Percentiles rank a stretch among this genome's conserved stretches.
Evolutionary conservation across 2,888 invertebrate genomes (phyloP).

Genomic region (Arrhopalites spinosus): DNA sequence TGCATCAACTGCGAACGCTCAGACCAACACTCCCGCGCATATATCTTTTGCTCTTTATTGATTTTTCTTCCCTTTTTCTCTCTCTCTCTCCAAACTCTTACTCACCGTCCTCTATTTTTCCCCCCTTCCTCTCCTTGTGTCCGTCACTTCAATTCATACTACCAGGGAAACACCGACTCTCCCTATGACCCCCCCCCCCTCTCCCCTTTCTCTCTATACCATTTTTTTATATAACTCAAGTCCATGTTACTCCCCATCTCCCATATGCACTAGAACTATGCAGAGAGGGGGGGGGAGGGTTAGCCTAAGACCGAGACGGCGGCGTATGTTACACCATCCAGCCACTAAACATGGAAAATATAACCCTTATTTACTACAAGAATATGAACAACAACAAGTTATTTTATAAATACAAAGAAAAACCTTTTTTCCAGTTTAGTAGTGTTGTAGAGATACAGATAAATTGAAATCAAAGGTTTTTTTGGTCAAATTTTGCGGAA

Average conservation of each 20-base stretch:
- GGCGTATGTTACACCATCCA: background rate
- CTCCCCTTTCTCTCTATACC: background rate
- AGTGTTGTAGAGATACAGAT: too few relatives aligned
- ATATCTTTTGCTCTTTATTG: constrained; percentile 27
- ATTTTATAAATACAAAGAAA: background rate
- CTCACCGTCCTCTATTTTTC: background rate
- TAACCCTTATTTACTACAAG: background rate
- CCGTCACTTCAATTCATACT: too few relatives aligned
- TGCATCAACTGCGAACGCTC: constrained; percentile 30
- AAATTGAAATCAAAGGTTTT: too few relatives aligned
- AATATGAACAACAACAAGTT: constrained; percentile 18
- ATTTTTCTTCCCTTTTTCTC: constrained; percentile 22
- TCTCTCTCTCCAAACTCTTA: too few relatives aligned
- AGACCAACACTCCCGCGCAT: constrained; percentile 26
- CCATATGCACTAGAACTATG: too few relatives aligned
- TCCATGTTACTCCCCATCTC: too few relatives aligned
- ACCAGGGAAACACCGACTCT: too few relatives aligned
- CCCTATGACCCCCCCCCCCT: too few relatives aligned
- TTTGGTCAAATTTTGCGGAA: too few relatives aligned
- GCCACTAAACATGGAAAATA: background rate
- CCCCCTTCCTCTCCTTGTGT: constrained; percentile 3
- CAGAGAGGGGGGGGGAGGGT: too few relatives aligned
- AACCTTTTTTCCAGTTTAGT: background rate
- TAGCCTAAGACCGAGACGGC: background rate
- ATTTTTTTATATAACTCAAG: background rate